phyloP scores from a whole-genome alignment of 2,797 vertebrate genomes.

The Anniella stebbinsi region DNA sequence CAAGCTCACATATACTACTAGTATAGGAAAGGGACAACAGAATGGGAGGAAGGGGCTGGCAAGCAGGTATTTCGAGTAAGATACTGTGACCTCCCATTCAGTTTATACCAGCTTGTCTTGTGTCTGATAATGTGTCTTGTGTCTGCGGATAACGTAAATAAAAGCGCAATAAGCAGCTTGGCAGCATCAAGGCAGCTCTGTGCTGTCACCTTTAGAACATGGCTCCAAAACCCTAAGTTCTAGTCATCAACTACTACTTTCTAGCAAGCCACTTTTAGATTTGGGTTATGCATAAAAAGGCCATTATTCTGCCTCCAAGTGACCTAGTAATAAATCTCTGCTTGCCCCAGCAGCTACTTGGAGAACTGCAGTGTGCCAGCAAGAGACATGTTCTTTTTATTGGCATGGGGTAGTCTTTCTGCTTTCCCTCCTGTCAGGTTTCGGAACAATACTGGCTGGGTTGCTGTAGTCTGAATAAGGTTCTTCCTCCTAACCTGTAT shows the following conservation, averaged over 20 bases:
- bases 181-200: neutral
- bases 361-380: neutral
- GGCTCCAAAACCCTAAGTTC: neutral
- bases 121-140: neutral
- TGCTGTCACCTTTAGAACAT: too few species aligned
- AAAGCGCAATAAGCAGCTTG: neutral
- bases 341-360: neutral
- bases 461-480: neutral
- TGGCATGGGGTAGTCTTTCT: neutral
- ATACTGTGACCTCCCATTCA: neutral
- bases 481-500: neutral
- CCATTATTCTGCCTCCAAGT: neutral
- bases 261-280: neutral
- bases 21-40: neutral
- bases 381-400: neutral
- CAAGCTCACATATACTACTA: neutral
- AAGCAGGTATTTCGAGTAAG: neutral
- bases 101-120: neutral
- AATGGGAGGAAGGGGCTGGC: neutral
- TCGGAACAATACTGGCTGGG: neutral
- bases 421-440: neutral
- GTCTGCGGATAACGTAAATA: neutral
- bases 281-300: neutral
- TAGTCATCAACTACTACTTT: neutral
- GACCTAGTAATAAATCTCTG: neutral